phyloP scores from a whole-genome alignment of 2,888 invertebrate species.

The Yponomeuta malinellus region DNA sequence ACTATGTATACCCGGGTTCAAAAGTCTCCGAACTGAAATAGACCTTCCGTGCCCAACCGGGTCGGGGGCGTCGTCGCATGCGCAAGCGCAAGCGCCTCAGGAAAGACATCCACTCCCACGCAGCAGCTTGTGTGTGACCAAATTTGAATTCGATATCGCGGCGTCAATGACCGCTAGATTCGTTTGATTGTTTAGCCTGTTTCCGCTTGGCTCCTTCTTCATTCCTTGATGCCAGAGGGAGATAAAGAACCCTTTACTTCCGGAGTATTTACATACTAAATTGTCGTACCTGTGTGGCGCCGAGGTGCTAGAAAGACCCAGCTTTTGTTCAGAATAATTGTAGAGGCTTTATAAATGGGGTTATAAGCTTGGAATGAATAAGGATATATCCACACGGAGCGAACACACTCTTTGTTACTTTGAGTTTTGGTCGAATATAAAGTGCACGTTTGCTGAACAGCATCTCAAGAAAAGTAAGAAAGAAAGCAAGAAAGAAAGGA shows the following conservation, averaged over 20 bases:
- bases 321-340: no score
- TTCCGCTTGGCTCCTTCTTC: neutral
- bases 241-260: neutral
- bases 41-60: neutral
- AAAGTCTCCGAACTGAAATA: neutral
- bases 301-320: no score
- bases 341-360: no score
- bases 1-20: neutral
- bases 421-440: no score
- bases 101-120: constrained; percentile 23
- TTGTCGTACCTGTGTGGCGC: neutral
- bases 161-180: constrained; percentile 10
- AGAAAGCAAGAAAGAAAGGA: no score
- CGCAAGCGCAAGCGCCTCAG: constrained; percentile 31
- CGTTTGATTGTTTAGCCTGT: constrained; percentile 5
- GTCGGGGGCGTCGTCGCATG: neutral
- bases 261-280: neutral
- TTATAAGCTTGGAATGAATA: no score
- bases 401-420: no score
- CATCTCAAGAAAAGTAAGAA: no score
- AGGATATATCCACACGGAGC: no score
- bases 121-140: constrained; percentile 45
- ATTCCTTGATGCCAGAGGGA: neutral
- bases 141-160: constrained; percentile 59
- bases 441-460: no score